Evolutionary conservation across 2,797 vertebrate genomes (phyloP).

Genomic region (Pangasius larnaudii): DNA sequence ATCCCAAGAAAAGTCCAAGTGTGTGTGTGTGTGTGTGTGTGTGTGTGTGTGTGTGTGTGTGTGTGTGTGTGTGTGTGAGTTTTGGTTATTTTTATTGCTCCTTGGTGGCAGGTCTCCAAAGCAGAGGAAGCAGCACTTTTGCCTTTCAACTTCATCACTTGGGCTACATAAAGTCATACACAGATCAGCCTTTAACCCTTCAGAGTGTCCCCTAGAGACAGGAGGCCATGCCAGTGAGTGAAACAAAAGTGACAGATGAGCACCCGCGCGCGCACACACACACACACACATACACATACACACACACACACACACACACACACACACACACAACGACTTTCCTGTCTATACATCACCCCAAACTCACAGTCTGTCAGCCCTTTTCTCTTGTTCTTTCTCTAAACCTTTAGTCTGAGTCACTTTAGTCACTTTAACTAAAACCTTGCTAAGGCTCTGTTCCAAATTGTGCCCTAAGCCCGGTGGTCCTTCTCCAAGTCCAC

Average conservation of each 20-base stretch:
- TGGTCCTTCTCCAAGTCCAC: neutral
- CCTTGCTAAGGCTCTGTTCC: neutral
- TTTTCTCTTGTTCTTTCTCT: neutral
- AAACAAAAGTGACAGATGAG: neutral
- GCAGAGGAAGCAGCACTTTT: neutral
- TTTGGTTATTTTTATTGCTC: constrained; percentile 24
- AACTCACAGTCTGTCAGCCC: neutral
- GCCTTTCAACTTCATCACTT: constrained; percentile 14
- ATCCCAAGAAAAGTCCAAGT: constrained; percentile 55
- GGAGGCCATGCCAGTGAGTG: neutral
- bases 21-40: constrained; percentile 60
- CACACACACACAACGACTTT: neutral
- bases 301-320: neutral
- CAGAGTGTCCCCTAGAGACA: neutral
- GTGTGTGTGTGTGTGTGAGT: constrained; percentile 57
- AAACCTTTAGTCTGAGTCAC: neutral
- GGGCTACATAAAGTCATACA: neutral
- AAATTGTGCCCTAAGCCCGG: neutral
- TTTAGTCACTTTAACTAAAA: neutral
- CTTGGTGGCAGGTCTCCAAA: constrained; percentile 23
- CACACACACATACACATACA: neutral
- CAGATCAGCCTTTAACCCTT: neutral
- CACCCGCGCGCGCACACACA: neutral
- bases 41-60: constrained; percentile 59
- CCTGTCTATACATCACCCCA: neutral